These are phyloP conservation scores for Lasioglossum oenotherae DNA, from an alignment of 2,888 invertebrate species.

Conservation along the genomic window DNA sequence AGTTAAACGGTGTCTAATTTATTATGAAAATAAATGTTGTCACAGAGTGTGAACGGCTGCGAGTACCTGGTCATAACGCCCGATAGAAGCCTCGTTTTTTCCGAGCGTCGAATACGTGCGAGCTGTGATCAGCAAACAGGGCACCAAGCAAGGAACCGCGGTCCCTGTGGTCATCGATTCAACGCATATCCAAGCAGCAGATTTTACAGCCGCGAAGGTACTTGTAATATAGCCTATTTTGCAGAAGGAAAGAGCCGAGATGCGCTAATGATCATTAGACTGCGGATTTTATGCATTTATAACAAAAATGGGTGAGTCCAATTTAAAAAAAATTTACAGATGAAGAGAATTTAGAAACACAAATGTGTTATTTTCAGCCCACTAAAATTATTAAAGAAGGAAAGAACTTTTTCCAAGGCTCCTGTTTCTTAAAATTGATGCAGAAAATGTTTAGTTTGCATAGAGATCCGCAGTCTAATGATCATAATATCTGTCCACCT, in stretches of 20 bases:
- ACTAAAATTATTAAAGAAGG: too few relatives aligned
- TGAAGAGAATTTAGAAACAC: too few relatives aligned
- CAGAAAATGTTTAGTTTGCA: too few relatives aligned
- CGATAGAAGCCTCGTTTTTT: constrained; percentile 88
- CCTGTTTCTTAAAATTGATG: too few relatives aligned
- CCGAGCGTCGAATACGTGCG: constrained; percentile 89
- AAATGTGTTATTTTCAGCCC: too few relatives aligned
- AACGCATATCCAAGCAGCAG: constrained; percentile 88
- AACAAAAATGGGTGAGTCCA: too few relatives aligned
- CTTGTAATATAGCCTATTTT: constrained; percentile 11
- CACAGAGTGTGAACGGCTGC: constrained; percentile 85
- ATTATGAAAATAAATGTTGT: constrained; percentile 41
- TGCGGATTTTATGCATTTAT: too few relatives aligned
- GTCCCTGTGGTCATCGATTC: constrained; percentile 88
- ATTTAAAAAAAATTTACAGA: too few relatives aligned
- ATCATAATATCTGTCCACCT: background rate
- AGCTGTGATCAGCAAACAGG: constrained; percentile 90
- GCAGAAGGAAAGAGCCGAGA: background rate
- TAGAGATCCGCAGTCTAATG: background rate
- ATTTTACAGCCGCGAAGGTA: constrained; percentile 89
- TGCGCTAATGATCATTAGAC: background rate
- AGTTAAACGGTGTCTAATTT: background rate
- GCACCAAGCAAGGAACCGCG: constrained; percentile 86
- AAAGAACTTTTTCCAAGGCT: too few relatives aligned
- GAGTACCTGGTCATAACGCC: constrained; percentile 87